Percentiles rank a stretch among this genome's conserved stretches.
Evolutionary conservation across 2,888 invertebrate species (phyloP).

Genomic region (Ornithoptera priamus): DNA sequence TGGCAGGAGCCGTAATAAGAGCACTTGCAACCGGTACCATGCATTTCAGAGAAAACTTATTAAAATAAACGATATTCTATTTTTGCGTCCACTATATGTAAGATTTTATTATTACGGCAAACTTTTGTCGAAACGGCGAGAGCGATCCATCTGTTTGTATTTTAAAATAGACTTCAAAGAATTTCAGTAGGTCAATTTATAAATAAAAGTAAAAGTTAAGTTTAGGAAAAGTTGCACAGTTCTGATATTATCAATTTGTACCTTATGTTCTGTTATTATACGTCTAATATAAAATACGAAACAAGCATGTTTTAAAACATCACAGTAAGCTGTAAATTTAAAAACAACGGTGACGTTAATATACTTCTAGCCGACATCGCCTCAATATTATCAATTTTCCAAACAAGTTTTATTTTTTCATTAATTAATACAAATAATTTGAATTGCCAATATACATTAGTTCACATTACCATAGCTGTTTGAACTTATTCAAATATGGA

Average conservation of each 20-base stretch:
- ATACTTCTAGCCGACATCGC: conserved; percentile 44
- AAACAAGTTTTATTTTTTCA: conserved; percentile 13
- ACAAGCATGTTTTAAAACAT: conserved; percentile 67
- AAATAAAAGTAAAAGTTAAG: neutral
- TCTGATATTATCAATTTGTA: conserved; percentile 38
- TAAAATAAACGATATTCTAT: conserved; percentile 80
- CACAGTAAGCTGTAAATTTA: conserved; percentile 73
- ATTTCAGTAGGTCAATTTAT: conserved; percentile 46
- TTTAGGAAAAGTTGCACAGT: conserved; percentile 21
- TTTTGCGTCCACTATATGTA: conserved; percentile 75
- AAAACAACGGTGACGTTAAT: conserved; percentile 62
- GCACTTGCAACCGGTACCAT: conserved; percentile 42
- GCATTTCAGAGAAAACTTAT: conserved; percentile 69
- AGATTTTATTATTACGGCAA: conserved; percentile 79
- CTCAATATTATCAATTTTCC: conserved; percentile 30
- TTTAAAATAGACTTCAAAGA: conserved; percentile 46
- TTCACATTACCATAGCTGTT: conserved; percentile 8
- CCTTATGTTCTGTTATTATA: conserved; percentile 47
- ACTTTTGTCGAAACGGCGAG: conserved; percentile 74
- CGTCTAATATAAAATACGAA: conserved; percentile 45
- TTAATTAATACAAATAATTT: conserved; percentile 15
- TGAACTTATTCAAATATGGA: conserved; percentile 4
- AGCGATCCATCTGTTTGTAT: conserved; percentile 38
- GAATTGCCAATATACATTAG: conserved; percentile 12
- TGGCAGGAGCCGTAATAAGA: neutral